Conservation (phyloP, 2,797 vertebrate species). For the Urophycis tenuis region DNA sequence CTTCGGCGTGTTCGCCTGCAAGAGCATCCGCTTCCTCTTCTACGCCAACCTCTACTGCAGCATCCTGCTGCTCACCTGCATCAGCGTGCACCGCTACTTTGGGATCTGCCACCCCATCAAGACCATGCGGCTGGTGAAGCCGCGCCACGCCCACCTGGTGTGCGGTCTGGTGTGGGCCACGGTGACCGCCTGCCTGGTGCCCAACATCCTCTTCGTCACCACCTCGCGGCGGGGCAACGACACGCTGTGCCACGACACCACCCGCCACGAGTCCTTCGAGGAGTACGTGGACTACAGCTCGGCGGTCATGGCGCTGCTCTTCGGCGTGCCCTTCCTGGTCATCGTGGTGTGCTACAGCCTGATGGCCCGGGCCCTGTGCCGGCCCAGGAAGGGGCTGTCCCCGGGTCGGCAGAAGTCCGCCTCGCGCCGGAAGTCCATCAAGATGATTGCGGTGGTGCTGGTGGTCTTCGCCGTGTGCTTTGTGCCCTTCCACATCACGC, state of each 20-base stretch:
- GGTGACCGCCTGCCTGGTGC: slow-evolving; percentile 78
- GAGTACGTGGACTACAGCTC: slow-evolving; percentile 85
- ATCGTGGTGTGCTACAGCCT: slow-evolving; percentile 83
- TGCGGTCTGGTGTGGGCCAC: slow-evolving; percentile 74
- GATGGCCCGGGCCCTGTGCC: slow-evolving; percentile 78
- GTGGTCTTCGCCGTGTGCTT: slow-evolving; percentile 86
- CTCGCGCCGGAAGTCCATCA: slow-evolving; percentile 77
- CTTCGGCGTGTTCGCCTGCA: slow-evolving; percentile 80
- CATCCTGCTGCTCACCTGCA: slow-evolving; percentile 91
- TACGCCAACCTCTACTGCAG: slow-evolving; percentile 94
- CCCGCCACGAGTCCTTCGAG: slow-evolving; percentile 74
- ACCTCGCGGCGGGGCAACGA: slow-evolving; percentile 72
- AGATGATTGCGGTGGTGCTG: slow-evolving; percentile 81
- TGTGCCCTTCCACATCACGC: slow-evolving; percentile 89
- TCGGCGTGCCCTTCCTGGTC: slow-evolving; percentile 81
- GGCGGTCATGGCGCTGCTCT: slow-evolving; percentile 80
- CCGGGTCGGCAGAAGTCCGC: slow-evolving; percentile 32
- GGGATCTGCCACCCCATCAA: slow-evolving; percentile 90
- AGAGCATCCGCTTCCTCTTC: slow-evolving; percentile 85
- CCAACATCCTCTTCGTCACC: slow-evolving; percentile 88
- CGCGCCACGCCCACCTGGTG: slow-evolving; percentile 73
- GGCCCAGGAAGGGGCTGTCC: slow-evolving; percentile 60
- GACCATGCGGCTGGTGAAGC: slow-evolving; percentile 68
- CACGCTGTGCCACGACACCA: slow-evolving; percentile 91
- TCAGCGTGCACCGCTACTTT: slow-evolving; percentile 87